These are phyloP conservation scores for Apaloderma vittatum DNA, from an alignment of 2,113 vertebrate genomes.

Conservation along the genomic window DNA sequence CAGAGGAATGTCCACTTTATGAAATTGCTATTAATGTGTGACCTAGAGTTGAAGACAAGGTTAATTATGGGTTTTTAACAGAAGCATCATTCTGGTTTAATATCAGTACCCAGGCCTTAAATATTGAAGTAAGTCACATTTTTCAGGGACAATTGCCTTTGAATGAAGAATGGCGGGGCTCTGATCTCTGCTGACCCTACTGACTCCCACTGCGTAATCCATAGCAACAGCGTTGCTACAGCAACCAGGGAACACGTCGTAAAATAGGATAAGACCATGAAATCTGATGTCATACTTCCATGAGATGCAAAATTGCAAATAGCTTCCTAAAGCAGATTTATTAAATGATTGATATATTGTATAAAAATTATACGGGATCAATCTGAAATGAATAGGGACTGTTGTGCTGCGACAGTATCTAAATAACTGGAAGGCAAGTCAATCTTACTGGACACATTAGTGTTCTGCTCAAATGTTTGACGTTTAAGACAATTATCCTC, in stretches of 20 bases:
- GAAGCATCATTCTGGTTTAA: constrained; percentile 85
- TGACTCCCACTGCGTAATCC: constrained; percentile 81
- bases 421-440: neutral
- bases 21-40: constrained; percentile 85
- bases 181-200: constrained; percentile 89
- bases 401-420: neutral
- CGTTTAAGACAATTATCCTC: neutral
- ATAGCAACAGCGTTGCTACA: constrained; percentile 84
- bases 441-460: neutral
- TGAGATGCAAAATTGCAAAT: constrained; percentile 75
- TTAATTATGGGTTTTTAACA: constrained; percentile 89
- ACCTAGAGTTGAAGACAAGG: constrained; percentile 82
- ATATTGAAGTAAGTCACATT: constrained; percentile 87
- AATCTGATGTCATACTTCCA: constrained; percentile 84
- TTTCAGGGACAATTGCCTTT: constrained; percentile 90
- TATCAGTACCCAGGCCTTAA: constrained; percentile 82
- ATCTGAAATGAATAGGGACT: neutral
- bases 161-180: constrained; percentile 90
- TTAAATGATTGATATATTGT: constrained; percentile 58
- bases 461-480: neutral
- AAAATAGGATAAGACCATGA: constrained; percentile 77
- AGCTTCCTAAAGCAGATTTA: constrained; percentile 70
- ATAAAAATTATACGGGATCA: constrained; percentile 27
- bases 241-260: constrained; percentile 78
- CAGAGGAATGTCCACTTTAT: constrained; percentile 87